Evolutionary conservation across 2,888 invertebrate species (phyloP), one percentile per base, ranked within the genome.

Genomic region (Rhodophaea formosa): DNA sequence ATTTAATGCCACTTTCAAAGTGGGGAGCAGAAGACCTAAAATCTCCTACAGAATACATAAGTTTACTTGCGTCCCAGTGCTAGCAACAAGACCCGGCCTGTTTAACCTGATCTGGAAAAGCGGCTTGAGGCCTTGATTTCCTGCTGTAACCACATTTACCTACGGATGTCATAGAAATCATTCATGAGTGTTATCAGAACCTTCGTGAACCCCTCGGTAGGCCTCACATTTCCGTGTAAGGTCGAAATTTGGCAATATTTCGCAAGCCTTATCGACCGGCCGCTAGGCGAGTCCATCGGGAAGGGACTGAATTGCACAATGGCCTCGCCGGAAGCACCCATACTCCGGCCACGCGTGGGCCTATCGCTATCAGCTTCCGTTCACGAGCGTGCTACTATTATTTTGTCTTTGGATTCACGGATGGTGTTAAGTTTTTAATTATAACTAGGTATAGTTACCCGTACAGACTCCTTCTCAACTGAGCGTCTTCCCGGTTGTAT

Each of bases 221-320:
- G 42, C 53, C 53, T 43, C 53, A 8, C 23, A 1, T 46, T 43
- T 55, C 15, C 45, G 44, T 6, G 17, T 52, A 57, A 54, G 51
- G 56, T 64, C 63, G 62, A 67, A 59, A 74, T 74, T 88, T 82
- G 84, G 82, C 84, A 77, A 82, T 64, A 78, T 89, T 89, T 89
- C 86, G 88, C 89, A 88, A 88, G 63, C 63, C 56, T 78, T 85
- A 87, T 84, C 86, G 83, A 83, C 78, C 29, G 6, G 8, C n/a
- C n/a, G 74, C 77, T 83, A 82, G 84, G 65, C 63, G 62, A 76
- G 65, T n/a, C n/a, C n/a, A n/a, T 62, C 65, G 60, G 81, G 84
- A 83, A 84, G 76, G 65, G 59, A 52, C 49, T 56, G 49, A 49
- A 62, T 74, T 80, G 77, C 78, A 82, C 80, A 81, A 82, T 58